phyloP scores from a whole-genome alignment of 1,140 invertebrate species.

The Trypoxylus dichotomus region DNA sequence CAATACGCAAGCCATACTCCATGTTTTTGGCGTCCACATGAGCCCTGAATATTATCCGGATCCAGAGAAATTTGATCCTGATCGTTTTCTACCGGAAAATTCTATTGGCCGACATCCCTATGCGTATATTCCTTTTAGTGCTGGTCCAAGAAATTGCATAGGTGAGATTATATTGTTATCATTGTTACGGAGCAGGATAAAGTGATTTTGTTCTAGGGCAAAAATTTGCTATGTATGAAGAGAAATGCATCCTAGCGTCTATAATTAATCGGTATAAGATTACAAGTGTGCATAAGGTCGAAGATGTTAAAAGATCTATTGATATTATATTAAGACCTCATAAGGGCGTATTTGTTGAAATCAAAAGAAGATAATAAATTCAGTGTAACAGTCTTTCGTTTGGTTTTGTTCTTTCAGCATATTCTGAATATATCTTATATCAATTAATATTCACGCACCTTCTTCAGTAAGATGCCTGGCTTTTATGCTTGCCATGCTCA shows the following conservation, averaged over 20 bases:
- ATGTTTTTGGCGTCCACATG: conserved; percentile 53
- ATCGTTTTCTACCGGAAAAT: conserved; percentile 61
- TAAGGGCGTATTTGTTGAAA: conserved; percentile 23
- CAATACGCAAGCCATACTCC: neutral
- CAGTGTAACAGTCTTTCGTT: no score
- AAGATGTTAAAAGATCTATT: conserved; percentile 15
- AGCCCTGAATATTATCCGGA: conserved; percentile 60
- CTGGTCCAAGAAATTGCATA: conserved; percentile 64
- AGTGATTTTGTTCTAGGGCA: neutral
- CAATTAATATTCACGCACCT: no score
- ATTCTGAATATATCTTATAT: no score
- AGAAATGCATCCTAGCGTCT: conserved; percentile 54
- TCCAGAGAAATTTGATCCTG: conserved; percentile 64
- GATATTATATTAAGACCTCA: conserved; percentile 24
- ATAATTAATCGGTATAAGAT: conserved; percentile 45
- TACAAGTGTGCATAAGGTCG: conserved; percentile 33
- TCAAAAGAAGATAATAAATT: neutral
- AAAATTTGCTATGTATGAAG: conserved; percentile 51
- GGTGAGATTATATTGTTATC: conserved; percentile 52
- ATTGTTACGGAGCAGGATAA: neutral
- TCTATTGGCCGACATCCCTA: conserved; percentile 52
- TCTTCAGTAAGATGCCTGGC: no score
- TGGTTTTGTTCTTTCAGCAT: no score
- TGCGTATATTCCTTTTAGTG: conserved; percentile 62
- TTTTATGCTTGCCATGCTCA: no score